Base-by-base conservation (phyloP, 53 echinoderm and acorn worm species). In the Zoroaster sp. region DNA sequence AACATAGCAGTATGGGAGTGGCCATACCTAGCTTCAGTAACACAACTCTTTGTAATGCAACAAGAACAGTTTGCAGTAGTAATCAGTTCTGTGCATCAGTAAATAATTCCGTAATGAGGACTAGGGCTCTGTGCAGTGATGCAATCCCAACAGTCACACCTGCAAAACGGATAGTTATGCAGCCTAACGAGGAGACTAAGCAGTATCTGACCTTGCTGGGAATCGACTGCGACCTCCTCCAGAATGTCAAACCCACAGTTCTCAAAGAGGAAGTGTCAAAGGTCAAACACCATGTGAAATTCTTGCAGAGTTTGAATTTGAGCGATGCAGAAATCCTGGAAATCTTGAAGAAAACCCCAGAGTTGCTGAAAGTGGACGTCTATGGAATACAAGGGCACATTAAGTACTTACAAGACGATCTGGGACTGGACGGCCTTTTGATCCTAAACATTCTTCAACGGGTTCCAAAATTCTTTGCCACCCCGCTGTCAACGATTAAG, bases 401-500 rank as follows among this genome's bases (percentile, higher is more conserved):
- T n/a, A 15, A 33, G 5, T 71, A 25, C 71, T 44, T 85, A 34
- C 85, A 71, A 20, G 85, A 71, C 40, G 85, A 49, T 4, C 44
- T 85, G 36, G 85, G 34, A 2, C n/a, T 85, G 49, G 85, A 85
- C 23, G 66, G 71, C 9, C 36, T 66, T 20, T 70, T 85, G 36
- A 82, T 96, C n/a, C 80, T 88, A 5, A 93, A 96, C 69, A 94
- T 96, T 39, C 59, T 96, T 33, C 93, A 89, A 49, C 81, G 96
- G 33, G 92, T 92, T 3, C 96, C 96, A 3, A 86, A 73, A 42
- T 96, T 94, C 74, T 96, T 94, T 73, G 87, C 75, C 78, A 77
- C 90, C 0, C 75, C 92, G 4, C 81, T 91, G 40, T 87, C 88
- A 5, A 83, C 3, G 51, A 85, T 94, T 77, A 47, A 66, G 25